These are phyloP conservation scores for Cebuella pygmaea DNA, from an alignment of 2,797 vertebrate genomes.

Conservation along the genomic window DNA sequence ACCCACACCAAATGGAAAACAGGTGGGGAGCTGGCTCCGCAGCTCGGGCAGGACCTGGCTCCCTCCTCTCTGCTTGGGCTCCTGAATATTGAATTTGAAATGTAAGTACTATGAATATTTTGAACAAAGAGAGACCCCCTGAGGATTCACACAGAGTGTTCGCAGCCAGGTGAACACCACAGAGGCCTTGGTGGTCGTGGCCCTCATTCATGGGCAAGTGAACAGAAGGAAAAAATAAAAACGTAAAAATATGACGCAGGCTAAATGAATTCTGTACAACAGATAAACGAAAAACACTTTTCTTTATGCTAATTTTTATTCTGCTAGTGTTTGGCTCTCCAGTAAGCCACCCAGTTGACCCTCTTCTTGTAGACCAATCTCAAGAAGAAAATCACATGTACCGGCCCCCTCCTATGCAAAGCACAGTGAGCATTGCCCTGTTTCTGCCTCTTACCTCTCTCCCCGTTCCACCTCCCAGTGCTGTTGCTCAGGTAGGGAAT, in stretches of 20 bases:
- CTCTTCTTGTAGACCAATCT: background rate
- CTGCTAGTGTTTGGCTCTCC: rapidly evolving
- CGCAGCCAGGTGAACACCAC: too few species aligned
- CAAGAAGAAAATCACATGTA: rapidly evolving
- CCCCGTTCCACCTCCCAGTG: background rate
- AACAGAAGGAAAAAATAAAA: background rate
- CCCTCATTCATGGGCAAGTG: rapidly evolving
- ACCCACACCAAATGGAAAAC: rapidly evolving
- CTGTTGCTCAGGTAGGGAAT: background rate
- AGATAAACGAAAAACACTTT: too few species aligned
- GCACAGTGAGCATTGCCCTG: rapidly evolving
- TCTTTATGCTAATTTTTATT: rapidly evolving
- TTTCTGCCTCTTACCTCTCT: too few species aligned
- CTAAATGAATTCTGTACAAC: rapidly evolving
- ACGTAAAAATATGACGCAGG: rapidly evolving
- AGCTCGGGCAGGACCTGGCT: rapidly evolving
- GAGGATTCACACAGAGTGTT: background rate
- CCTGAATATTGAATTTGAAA: background rate
- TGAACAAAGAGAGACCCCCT: background rate
- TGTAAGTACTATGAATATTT: background rate
- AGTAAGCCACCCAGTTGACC: rapidly evolving
- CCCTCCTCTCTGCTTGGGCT: background rate
- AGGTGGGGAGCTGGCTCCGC: rapidly evolving
- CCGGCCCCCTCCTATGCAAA: background rate
- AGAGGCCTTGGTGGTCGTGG: background rate